These are phyloP conservation scores for Conomelus anceps DNA, from an alignment of 2,888 invertebrate genomes.

Conservation along the genomic window DNA sequence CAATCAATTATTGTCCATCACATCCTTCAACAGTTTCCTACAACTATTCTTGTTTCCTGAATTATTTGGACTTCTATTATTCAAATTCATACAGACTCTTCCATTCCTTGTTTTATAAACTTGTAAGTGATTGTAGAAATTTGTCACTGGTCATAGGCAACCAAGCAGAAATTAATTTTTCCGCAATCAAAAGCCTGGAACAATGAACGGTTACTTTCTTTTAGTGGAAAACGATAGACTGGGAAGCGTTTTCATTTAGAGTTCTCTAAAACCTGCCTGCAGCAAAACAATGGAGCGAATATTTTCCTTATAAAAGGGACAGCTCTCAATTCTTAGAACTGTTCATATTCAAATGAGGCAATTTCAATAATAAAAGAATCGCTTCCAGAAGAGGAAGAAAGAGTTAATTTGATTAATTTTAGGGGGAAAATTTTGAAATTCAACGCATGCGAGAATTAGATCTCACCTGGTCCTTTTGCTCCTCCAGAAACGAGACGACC, in stretches of 20 bases:
- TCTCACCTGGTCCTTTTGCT: slow-evolving; percentile 84
- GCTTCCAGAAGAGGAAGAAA: too few relatives aligned
- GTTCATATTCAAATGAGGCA: background rate
- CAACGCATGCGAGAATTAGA: background rate
- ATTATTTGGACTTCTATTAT: too few relatives aligned
- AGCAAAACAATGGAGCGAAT: background rate
- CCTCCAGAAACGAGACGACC: slow-evolving; percentile 84
- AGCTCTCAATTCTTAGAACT: background rate
- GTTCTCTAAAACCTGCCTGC: background rate
- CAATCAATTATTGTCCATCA: too few relatives aligned
- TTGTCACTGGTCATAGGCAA: background rate
- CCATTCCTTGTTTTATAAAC: too few relatives aligned
- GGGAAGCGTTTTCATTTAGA: background rate
- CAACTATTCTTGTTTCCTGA: too few relatives aligned
- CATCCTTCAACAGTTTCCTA: too few relatives aligned
- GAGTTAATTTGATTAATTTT: background rate
- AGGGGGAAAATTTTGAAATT: background rate
- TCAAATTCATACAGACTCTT: too few relatives aligned
- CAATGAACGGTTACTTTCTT: background rate
- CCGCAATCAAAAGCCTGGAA: background rate
- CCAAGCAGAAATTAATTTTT: background rate
- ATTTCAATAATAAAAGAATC: background rate
- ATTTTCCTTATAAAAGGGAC: background rate
- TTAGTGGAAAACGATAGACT: background rate
- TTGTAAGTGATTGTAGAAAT: background rate